Evolutionary conservation across 1,140 invertebrate species (phyloP).

Genomic region (Odontomachus brunneus): DNA sequence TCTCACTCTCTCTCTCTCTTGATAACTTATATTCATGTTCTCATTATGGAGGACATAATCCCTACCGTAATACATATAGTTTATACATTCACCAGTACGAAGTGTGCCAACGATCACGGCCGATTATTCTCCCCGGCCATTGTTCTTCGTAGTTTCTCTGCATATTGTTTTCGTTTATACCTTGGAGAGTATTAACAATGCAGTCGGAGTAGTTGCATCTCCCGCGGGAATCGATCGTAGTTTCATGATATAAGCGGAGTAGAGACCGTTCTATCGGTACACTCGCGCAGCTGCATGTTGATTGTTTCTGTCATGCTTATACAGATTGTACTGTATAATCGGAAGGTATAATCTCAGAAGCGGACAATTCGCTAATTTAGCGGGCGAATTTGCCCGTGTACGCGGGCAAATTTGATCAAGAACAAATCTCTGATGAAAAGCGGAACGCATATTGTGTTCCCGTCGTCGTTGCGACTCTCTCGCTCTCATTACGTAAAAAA

Average conservation of each 20-base stretch:
- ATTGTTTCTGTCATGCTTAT: slow-evolving; percentile 58
- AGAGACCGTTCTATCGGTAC: background rate
- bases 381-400: background rate
- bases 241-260: slow-evolving; percentile 54
- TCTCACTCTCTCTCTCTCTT: no score
- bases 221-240: slow-evolving; percentile 55
- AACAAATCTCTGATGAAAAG: background rate
- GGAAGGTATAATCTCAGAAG: background rate
- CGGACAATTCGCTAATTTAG: background rate
- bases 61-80: slow-evolving; percentile 18
- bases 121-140: slow-evolving; percentile 51
- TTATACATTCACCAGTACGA: slow-evolving; percentile 19
- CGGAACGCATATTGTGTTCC: background rate
- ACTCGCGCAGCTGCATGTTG: slow-evolving; percentile 39
- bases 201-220: slow-evolving; percentile 35
- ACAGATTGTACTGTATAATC: slow-evolving; percentile 21
- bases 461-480: background rate
- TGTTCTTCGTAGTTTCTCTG: slow-evolving; percentile 55
- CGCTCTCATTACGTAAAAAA: no score
- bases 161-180: slow-evolving; percentile 60
- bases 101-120: slow-evolving; percentile 34
- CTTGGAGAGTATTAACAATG: slow-evolving; percentile 53
- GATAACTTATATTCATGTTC: slow-evolving; percentile 42
- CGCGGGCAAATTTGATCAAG: background rate
- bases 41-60: slow-evolving; percentile 48